These are phyloP conservation scores for Nymphicus hollandicus DNA, from an alignment of 2,113 vertebrate species.

Conservation along the genomic window DNA sequence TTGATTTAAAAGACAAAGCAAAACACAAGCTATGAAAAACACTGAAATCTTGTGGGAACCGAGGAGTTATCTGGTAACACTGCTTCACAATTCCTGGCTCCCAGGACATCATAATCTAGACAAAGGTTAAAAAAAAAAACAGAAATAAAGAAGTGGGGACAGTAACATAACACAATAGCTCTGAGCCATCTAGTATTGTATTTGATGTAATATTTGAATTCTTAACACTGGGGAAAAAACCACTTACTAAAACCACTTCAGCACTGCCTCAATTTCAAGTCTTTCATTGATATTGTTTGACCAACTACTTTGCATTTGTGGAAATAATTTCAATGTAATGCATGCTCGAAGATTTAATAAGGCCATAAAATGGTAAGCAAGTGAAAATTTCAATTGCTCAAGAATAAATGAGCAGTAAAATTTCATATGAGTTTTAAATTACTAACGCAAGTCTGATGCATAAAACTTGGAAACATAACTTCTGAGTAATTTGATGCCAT, in stretches of 20 bases:
- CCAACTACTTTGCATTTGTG: background rate
- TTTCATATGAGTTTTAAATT: background rate
- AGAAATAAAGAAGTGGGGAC: background rate
- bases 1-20: background rate
- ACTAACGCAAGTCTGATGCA: background rate
- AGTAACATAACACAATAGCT: background rate
- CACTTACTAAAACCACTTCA: background rate
- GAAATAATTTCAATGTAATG: background rate
- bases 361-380: background rate
- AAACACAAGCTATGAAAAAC: background rate
- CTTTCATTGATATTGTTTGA: background rate
- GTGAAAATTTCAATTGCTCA: background rate
- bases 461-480: background rate
- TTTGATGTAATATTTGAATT: background rate
- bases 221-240: background rate
- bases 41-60: background rate
- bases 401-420: background rate
- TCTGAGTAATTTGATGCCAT: background rate
- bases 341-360: background rate
- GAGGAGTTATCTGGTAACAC: background rate
- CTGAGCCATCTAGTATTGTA: background rate
- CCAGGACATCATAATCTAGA: background rate
- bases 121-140: background rate
- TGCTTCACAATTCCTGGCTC: background rate
- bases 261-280: background rate